Conservation (phyloP, 2,888 invertebrate genomes). For the Tetragnatha montana region DNA sequence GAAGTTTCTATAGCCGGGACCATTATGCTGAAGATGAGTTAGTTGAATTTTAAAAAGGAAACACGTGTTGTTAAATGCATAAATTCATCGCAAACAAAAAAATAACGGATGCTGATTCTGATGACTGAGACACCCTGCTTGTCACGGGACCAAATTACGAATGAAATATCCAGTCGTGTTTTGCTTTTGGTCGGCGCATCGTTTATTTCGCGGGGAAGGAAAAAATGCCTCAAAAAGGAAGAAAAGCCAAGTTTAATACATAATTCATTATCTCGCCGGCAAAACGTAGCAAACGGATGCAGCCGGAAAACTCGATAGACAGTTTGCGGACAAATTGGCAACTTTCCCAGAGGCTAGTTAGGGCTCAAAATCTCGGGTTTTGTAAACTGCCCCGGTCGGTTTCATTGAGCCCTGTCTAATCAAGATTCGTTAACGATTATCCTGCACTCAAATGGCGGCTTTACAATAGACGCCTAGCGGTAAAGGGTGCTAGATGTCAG, state of each 20-base stretch:
- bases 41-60: constrained; percentile 54
- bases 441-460: background rate
- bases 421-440: background rate
- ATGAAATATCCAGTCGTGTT: constrained; percentile 60
- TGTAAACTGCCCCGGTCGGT: constrained; percentile 9
- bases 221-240: constrained; percentile 6
- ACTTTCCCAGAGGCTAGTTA: constrained; percentile 47
- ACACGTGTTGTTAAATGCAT: constrained; percentile 53
- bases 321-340: constrained; percentile 63
- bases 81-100: constrained; percentile 56
- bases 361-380: constrained; percentile 33
- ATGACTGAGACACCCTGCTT: constrained; percentile 45
- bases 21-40: constrained; percentile 32
- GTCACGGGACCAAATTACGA: constrained; percentile 61
- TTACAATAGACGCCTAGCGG: background rate
- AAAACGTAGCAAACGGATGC: constrained; percentile 62
- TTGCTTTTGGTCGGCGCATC: constrained; percentile 54
- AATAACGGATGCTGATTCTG: constrained; percentile 34
- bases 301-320: constrained; percentile 45
- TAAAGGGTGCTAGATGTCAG: background rate
- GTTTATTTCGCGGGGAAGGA: constrained; percentile 57
- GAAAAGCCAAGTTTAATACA: constrained; percentile 58
- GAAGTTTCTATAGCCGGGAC: background rate
- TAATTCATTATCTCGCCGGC: constrained; percentile 67
- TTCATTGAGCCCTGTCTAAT: constrained; percentile 6